Evolutionary conservation across 2,888 invertebrate genomes (phyloP).

Genomic region (Craniophora ligustri): DNA sequence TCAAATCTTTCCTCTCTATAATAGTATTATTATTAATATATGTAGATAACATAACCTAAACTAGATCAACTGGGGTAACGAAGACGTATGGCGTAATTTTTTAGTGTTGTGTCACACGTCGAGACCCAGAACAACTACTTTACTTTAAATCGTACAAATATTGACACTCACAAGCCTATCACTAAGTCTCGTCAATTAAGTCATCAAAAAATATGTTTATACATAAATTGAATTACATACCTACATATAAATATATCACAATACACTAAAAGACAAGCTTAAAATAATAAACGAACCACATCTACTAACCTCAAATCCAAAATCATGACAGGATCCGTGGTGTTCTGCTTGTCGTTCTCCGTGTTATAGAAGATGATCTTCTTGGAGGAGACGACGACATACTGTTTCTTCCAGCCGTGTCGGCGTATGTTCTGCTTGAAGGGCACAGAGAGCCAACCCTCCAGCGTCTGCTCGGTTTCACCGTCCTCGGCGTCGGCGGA

Average conservation of each 20-base stretch:
- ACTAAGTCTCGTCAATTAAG: too few relatives aligned
- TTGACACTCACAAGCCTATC: too few relatives aligned
- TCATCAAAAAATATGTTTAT: too few relatives aligned
- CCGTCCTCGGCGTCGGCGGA: slow-evolving; percentile 96
- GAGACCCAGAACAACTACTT: too few relatives aligned
- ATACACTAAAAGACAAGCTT: neutral
- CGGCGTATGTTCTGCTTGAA: slow-evolving; percentile 98
- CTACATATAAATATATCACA: neutral
- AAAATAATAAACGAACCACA: neutral
- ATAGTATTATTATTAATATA: too few relatives aligned
- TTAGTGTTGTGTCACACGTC: too few relatives aligned
- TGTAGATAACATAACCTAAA: too few relatives aligned
- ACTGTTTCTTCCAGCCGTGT: slow-evolving; percentile 99
- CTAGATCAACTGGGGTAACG: too few relatives aligned
- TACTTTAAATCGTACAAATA: too few relatives aligned
- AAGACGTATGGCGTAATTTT: too few relatives aligned
- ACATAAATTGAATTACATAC: too few relatives aligned
- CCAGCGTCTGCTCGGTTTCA: slow-evolving; percentile 94
- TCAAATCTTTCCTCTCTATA: too few relatives aligned
- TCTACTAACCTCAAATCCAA: slow-evolving; percentile 95
- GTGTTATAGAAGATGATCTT: slow-evolving; percentile 99
- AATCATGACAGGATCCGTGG: slow-evolving; percentile 97
- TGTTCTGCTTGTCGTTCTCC: slow-evolving; percentile 97
- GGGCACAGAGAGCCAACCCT: slow-evolving; percentile 98
- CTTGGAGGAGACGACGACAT: slow-evolving; percentile 98